These are phyloP conservation scores for Hyposoter didymator DNA, from an alignment of 2,888 invertebrate genomes.

Conservation along the genomic window DNA sequence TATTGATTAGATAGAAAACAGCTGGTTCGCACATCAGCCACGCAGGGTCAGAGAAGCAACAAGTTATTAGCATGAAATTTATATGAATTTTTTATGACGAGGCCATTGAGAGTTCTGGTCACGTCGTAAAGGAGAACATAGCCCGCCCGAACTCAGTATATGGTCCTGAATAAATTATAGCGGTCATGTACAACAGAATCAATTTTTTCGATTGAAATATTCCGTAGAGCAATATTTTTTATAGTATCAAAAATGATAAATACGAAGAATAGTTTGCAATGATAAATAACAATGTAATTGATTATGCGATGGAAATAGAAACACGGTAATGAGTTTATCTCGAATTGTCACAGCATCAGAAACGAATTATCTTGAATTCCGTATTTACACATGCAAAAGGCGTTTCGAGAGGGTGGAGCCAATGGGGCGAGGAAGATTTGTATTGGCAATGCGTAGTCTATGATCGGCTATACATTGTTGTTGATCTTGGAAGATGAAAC, in stretches of 20 bases:
- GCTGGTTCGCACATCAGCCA: conserved; percentile 28
- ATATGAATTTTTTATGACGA: conserved; percentile 22
- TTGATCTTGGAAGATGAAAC: conserved; percentile 24
- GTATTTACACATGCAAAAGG: background rate
- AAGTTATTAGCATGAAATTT: conserved; percentile 23
- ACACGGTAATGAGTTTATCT: background rate
- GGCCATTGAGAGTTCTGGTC: background rate
- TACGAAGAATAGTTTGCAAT: background rate
- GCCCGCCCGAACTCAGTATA: background rate
- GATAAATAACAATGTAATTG: background rate
- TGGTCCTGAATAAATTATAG: background rate
- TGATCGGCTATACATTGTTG: background rate
- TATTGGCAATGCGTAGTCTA: background rate
- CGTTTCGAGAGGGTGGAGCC: background rate
- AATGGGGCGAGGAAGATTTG: background rate
- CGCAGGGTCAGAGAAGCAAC: conserved; percentile 42
- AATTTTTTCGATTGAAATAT: background rate
- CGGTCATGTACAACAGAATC: background rate
- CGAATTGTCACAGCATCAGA: background rate
- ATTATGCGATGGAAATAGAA: background rate
- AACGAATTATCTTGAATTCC: background rate
- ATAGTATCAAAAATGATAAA: background rate
- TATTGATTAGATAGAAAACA: conserved; percentile 15
- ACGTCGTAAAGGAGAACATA: background rate
- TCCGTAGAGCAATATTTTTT: background rate